Percentiles rank a stretch among this genome's conserved stretches.
Conservation (phyloP, 2,113 vertebrate genomes). For the Microcebus murinus region DNA sequence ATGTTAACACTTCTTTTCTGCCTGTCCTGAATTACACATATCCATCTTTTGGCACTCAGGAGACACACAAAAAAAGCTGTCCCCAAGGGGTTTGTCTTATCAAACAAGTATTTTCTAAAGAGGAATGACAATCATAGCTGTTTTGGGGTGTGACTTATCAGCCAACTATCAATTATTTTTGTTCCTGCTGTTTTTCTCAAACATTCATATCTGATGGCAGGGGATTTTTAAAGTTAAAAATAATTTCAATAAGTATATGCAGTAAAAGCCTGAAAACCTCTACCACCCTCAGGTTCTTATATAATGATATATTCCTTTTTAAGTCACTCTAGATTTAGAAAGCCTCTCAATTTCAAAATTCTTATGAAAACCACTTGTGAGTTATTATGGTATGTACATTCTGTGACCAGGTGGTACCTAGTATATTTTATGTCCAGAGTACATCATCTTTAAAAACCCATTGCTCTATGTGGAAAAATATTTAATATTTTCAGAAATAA, state of each 20-base stretch:
- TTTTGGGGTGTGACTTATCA: background rate
- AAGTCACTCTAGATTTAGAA: background rate
- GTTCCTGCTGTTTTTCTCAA: background rate
- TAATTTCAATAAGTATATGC: background rate
- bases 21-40: background rate
- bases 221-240: conserved; percentile 27
- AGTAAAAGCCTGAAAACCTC: background rate
- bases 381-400: background rate
- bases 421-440: background rate
- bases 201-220: background rate
- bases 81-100: background rate
- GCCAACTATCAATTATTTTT: background rate
- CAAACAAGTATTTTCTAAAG: background rate
- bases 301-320: background rate
- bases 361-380: background rate
- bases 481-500: background rate
- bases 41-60: background rate
- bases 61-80: background rate
- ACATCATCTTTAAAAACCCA: background rate
- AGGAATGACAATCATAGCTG: background rate
- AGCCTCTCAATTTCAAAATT: background rate
- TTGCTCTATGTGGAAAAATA: background rate
- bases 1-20: background rate
- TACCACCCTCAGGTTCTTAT: background rate
- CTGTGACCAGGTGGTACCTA: background rate